These are phyloP conservation scores for Drosophila kurseongensis DNA, from an alignment of 1,140 invertebrate species.

Conservation along the genomic window DNA sequence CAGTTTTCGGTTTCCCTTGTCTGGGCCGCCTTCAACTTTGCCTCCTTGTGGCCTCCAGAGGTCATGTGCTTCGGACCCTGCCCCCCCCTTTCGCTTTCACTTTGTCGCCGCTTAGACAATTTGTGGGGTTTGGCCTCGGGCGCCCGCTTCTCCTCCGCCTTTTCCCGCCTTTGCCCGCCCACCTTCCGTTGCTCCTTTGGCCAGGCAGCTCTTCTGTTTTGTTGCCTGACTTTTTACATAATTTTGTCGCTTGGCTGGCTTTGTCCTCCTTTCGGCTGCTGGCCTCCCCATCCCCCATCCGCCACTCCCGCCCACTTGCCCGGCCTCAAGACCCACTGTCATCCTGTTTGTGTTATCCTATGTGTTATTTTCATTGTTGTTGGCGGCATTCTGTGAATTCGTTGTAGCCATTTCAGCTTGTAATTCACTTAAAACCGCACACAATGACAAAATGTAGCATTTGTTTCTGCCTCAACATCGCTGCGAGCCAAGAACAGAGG, in stretches of 20 bases:
- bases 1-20: conserved; percentile 52
- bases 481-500: conserved; percentile 17
- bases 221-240: conserved; percentile 78
- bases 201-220: conserved; percentile 44
- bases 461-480: conserved; percentile 13
- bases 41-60: conserved; percentile 53
- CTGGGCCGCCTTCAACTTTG: conserved; percentile 56
- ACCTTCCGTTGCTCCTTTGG: conserved; percentile 24
- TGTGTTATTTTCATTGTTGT: conserved; percentile 60
- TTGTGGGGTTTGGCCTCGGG: conserved; percentile 42
- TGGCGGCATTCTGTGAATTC: conserved; percentile 56
- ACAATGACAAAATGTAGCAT: conserved; percentile 66
- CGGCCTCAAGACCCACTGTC: conserved; percentile 19
- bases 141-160: conserved; percentile 2
- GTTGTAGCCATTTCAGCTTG: conserved; percentile 67
- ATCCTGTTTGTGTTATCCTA: conserved; percentile 55
- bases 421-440: conserved; percentile 78
- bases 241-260: conserved; percentile 77
- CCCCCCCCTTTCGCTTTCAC: conserved; percentile 59
- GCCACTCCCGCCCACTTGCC: conserved; percentile 2
- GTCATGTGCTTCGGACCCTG: conserved; percentile 36
- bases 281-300: conserved; percentile 4
- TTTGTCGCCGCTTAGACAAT: conserved; percentile 70
- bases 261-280: conserved; percentile 57
- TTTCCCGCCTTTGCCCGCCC: not conserved